Conservation (phyloP, 2,113 vertebrate genomes). For the Hippolais icterina region DNA sequence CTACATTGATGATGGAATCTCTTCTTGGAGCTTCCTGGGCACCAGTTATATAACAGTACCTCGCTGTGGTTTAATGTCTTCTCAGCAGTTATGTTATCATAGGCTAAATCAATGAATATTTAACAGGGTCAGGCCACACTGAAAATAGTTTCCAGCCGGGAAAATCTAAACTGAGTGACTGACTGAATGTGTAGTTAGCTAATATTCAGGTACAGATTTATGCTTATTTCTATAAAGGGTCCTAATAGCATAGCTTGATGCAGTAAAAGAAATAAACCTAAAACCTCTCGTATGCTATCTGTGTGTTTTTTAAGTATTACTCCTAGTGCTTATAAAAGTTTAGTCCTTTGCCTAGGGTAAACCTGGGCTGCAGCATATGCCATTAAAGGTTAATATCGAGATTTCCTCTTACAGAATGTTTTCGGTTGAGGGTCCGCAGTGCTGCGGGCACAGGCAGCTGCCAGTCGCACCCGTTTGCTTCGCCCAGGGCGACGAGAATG, state of each 20-base stretch:
- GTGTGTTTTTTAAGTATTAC: background rate
- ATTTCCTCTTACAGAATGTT: background rate
- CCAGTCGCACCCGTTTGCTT: fast-evolving
- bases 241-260: background rate
- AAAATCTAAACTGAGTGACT: background rate
- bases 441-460: background rate
- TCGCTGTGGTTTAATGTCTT: background rate
- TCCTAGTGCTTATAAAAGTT: background rate
- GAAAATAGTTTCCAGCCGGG: background rate
- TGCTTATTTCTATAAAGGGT: background rate
- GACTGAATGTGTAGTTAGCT: background rate
- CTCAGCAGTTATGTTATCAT: background rate
- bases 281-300: fast-evolving
- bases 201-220: background rate
- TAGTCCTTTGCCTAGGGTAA: background rate
- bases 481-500: fast-evolving
- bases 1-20: background rate
- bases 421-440: background rate
- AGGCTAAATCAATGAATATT: background rate
- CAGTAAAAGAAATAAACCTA: background rate
- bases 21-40: background rate
- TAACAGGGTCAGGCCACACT: background rate
- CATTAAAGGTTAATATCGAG: background rate
- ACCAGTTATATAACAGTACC: background rate
- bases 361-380: background rate